Base-by-base conservation (phyloP, 2,113 vertebrate species). In the Typhlomys cinereus region DNA sequence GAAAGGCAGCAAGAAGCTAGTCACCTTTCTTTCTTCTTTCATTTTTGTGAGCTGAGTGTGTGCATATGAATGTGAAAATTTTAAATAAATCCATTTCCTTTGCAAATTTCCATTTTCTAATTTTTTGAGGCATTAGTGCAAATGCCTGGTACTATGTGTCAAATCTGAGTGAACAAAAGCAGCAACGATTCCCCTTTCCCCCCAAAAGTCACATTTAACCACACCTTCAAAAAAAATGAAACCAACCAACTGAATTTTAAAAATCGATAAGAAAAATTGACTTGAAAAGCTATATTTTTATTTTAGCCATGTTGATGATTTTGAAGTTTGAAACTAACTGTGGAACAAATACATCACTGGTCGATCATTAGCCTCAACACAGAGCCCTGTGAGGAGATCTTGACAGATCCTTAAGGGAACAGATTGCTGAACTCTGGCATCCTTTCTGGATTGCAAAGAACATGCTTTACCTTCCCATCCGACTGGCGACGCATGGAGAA, bases 181-280 rank as follows among this genome's bases (percentile, higher is more conserved):
- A 50, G 18, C 7, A 54, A 25, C 2, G 2, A 79, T n/a, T n/a
- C n/a, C n/a, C n/a, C n/a, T n/a, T n/a, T n/a, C n/a, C n/a, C n/a
- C n/a, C n/a, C 17, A 83, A 10, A 54, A 25, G n/a, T n/a, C 12
- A 20, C 48, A 71, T 76, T 94, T 84, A 50, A 85, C 21, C 44
- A 80, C 48, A 48, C 34, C 14, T 36, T n/a, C n/a, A n/a, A n/a
- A 90, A 90, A 64, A 85, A 80, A 18, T 70, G 64, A 96, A 93
- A 34, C 66, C 36, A 73, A 29, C 21, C 15, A 75, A 39, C 31
- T 36, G 2, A 88, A 71, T 81, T 78, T 89, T 39, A 17, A 66
- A 91, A 89, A 86, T 46, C 86, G 50, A 8, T 52, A 62, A 15
- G 80, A 70, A 74, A 88, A 17, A 25, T 81, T 81, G 61, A 61